phyloP scores from a whole-genome alignment of 2,113 vertebrate species.

The Platichthys stellatus region DNA sequence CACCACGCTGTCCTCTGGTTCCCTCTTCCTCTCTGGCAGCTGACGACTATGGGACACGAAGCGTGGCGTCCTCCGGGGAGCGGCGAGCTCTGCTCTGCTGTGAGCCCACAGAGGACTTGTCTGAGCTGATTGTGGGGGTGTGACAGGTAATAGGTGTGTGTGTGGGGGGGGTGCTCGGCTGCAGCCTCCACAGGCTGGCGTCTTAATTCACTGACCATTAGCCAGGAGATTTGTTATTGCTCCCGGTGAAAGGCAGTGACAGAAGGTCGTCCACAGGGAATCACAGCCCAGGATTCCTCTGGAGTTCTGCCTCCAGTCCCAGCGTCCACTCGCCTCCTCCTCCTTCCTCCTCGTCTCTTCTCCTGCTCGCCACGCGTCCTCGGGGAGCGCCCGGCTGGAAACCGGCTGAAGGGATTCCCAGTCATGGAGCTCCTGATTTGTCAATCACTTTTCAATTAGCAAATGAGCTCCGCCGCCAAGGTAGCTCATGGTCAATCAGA shows the following conservation, averaged over 20 bases:
- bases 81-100: constrained; percentile 17
- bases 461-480: constrained; percentile 62
- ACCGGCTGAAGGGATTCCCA: constrained; percentile 64
- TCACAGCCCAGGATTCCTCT: constrained; percentile 49
- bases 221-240: constrained; percentile 75
- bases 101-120: constrained; percentile 71
- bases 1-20: background rate
- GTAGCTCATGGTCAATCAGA: constrained; percentile 34
- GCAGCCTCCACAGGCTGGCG: constrained; percentile 5
- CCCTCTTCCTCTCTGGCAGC: background rate
- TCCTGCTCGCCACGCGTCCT: background rate
- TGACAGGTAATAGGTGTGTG: constrained; percentile 56
- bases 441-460: constrained; percentile 77
- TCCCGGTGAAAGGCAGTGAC: constrained; percentile 62
- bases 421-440: constrained; percentile 69
- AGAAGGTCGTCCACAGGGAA: constrained; percentile 58
- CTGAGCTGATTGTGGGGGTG: constrained; percentile 57
- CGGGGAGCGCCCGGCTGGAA: constrained; percentile 13
- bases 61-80: constrained; percentile 43
- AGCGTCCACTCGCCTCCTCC: background rate
- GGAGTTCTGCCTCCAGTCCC: constrained; percentile 5
- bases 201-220: constrained; percentile 74
- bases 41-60: constrained; percentile 48
- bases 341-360: too few relatives aligned
- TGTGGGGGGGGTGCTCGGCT: constrained; percentile 1